Conservation (phyloP, 2,113 vertebrate genomes). For the Spea bombifrons region DNA sequence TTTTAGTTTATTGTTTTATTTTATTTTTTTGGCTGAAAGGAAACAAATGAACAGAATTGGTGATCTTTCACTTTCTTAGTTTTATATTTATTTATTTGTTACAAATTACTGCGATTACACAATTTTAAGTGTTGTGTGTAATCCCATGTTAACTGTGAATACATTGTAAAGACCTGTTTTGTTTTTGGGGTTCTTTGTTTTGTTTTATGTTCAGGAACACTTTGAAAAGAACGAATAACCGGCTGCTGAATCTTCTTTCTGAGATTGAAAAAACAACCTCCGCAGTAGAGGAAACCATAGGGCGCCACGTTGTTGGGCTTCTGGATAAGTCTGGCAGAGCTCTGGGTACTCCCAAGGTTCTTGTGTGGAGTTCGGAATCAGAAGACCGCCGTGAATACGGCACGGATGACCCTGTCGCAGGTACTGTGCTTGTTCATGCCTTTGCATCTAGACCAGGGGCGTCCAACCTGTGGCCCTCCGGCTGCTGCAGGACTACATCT, state of each 20-base stretch:
- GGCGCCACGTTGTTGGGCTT: slow-evolving; percentile 78
- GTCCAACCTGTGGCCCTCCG: too few species aligned
- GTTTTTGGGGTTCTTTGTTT: not conserved
- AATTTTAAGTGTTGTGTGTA: too few species aligned
- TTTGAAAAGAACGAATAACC: slow-evolving; percentile 75
- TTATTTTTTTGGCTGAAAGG: too few species aligned
- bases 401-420: slow-evolving; percentile 60
- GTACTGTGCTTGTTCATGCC: slow-evolving; percentile 47
- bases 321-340: slow-evolving; percentile 65
- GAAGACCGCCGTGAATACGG: slow-evolving; percentile 57
- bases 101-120: too few species aligned
- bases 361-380: slow-evolving; percentile 60
- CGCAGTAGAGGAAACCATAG: slow-evolving; percentile 87
- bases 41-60: too few species aligned
- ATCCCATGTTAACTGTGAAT: too few species aligned
- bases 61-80: too few species aligned
- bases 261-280: slow-evolving; percentile 89
- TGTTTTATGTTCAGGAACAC: slow-evolving; percentile 60
- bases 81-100: too few species aligned
- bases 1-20: too few species aligned
- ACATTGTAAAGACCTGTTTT: too few species aligned
- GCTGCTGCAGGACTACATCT: too few species aligned
- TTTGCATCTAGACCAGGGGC: too few species aligned
- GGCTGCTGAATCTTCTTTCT: slow-evolving; percentile 78
- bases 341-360: slow-evolving; percentile 55